A percentile compares a stretch with the other conserved stretches of the same genome.
Conservation (phyloP, 1,140 invertebrate genomes). For the Hetaerina americana region DNA sequence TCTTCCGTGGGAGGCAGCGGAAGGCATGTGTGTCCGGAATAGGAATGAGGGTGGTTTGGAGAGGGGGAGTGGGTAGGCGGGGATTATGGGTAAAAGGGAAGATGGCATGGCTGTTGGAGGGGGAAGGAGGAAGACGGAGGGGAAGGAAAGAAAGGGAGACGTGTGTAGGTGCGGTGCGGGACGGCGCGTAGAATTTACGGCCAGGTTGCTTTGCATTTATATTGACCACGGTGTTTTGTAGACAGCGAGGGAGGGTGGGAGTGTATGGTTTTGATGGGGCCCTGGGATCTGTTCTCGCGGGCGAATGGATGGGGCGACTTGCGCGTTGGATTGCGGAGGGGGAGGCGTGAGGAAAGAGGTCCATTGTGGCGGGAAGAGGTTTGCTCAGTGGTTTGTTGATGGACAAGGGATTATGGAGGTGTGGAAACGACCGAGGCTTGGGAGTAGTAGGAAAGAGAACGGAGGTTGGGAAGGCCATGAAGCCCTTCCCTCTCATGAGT, state of each 20-base stretch:
- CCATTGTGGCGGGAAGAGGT: too few species aligned
- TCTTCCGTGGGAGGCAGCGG: too few species aligned
- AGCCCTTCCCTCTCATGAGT: too few species aligned
- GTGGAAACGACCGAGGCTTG: not conserved
- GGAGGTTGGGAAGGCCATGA: not conserved
- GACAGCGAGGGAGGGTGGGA: not conserved
- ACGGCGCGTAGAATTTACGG: not conserved
- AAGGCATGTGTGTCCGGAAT: too few species aligned
- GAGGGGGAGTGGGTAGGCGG: not conserved
- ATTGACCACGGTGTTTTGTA: not conserved
- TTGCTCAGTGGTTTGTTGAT: too few species aligned
- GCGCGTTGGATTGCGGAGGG: not conserved
- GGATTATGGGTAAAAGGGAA: too few species aligned
- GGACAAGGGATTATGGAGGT: not conserved
- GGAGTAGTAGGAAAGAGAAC: not conserved
- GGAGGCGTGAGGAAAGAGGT: not conserved
- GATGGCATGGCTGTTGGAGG: too few species aligned
- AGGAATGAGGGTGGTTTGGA: too few species aligned
- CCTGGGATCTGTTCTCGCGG: not conserved
- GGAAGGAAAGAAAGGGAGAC: too few species aligned
- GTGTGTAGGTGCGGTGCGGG: too few species aligned
- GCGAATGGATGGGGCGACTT: not conserved
- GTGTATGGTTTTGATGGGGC: not conserved
- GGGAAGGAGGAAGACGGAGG: too few species aligned
- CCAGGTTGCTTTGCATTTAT: not conserved